Conservation (phyloP, 2,888 invertebrate genomes). For the Apoda limacodes region DNA sequence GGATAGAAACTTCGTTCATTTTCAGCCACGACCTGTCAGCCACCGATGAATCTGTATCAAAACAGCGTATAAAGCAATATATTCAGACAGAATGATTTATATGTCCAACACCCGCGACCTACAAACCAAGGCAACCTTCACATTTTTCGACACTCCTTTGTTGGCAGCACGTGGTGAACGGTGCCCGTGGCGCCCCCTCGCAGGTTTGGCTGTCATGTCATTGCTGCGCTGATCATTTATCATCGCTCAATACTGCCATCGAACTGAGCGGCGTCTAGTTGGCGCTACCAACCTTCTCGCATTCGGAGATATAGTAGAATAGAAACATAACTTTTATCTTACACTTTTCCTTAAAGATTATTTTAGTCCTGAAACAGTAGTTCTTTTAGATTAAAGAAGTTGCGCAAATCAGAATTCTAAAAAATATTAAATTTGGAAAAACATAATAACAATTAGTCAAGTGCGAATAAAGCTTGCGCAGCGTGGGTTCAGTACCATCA, state of each 20-base stretch:
- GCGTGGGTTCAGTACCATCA: too few species aligned
- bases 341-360: too few species aligned
- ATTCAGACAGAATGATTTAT: constrained; percentile 62
- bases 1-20: too few species aligned
- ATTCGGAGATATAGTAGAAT: too few species aligned
- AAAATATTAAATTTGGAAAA: too few species aligned
- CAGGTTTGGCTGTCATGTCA: constrained; percentile 65
- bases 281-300: constrained; percentile 41
- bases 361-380: too few species aligned
- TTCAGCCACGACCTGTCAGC: constrained; percentile 5
- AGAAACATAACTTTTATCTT: too few species aligned
- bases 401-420: too few species aligned
- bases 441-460: too few species aligned
- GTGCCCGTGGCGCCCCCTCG: constrained; percentile 42
- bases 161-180: constrained; percentile 52
- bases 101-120: constrained; percentile 53
- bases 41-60: constrained; percentile 28
- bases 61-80: constrained; percentile 43
- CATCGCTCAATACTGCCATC: constrained; percentile 63
- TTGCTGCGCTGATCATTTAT: constrained; percentile 54
- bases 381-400: too few species aligned
- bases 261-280: constrained; percentile 52
- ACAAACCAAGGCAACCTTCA: constrained; percentile 65
- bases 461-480: too few species aligned
- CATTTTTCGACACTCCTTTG: constrained; percentile 65